Evolutionary conservation across 37 sponge, comb jelly and placozoan species (phyloP).

Genomic region (Agelas oroides): DNA sequence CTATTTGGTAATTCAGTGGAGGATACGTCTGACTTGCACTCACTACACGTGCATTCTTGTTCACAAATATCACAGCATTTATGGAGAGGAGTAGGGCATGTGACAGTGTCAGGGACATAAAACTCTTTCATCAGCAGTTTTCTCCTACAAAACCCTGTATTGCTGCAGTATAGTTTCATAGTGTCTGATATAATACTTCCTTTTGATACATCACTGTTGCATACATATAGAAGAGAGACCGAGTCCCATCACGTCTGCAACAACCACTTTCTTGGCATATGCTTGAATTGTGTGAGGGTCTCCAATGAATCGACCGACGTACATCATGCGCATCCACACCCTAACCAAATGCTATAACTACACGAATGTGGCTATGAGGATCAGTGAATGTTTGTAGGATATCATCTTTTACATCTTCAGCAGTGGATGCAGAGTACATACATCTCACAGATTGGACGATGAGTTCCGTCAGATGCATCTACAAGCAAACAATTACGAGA

Average conservation of each 20-base stretch:
- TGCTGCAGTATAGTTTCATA: slow-evolving; percentile 5
- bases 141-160: neutral
- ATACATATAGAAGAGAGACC: neutral
- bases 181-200: neutral
- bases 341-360: slow-evolving; percentile 15
- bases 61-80: slow-evolving; percentile 29
- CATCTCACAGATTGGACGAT: neutral
- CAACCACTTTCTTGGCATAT: slow-evolving; percentile 19
- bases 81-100: neutral
- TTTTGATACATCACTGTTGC: too few relatives aligned
- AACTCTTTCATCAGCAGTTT: neutral
- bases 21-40: neutral
- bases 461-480: neutral
- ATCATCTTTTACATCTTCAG: neutral
- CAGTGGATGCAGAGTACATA: neutral
- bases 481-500: neutral
- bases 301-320: slow-evolving; percentile 5
- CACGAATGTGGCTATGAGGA: neutral
- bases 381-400: neutral
- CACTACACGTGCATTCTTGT: neutral
- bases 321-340: slow-evolving; percentile 13
- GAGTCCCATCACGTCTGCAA: slow-evolving; percentile 9
- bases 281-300: slow-evolving; percentile 5
- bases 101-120: neutral
- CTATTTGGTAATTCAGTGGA: too few relatives aligned